Evolutionary conservation across 2,113 vertebrate genomes (phyloP).

Genomic region (Arvicanthis niloticus): DNA sequence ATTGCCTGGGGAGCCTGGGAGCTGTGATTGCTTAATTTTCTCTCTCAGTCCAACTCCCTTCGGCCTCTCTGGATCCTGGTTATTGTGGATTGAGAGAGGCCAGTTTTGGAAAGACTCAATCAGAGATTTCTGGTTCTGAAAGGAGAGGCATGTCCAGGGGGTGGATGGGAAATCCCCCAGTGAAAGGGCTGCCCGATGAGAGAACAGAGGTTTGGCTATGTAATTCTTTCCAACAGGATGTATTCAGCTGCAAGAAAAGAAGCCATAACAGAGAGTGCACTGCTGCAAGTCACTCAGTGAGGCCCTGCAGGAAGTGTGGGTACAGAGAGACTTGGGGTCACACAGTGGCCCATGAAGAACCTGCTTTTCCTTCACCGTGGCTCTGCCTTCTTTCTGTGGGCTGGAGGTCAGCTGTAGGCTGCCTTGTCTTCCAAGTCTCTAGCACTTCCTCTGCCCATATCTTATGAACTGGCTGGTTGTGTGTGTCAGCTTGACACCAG

Average conservation of each 20-base stretch:
- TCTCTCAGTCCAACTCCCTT: not conserved
- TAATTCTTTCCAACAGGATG: not conserved
- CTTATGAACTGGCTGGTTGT: no score
- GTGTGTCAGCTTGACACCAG: no score
- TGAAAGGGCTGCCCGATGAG: not conserved
- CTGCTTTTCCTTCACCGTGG: not conserved
- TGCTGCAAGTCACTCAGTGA: not conserved
- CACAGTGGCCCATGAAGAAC: not conserved
- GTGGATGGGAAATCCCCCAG: not conserved
- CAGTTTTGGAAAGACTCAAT: not conserved
- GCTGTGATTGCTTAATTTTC: not conserved
- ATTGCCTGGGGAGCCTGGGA: not conserved
- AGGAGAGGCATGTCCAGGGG: not conserved
- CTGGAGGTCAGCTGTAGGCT: not conserved
- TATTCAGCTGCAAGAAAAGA: not conserved
- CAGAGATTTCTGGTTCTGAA: not conserved
- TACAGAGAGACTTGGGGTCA: not conserved
- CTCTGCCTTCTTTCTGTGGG: not conserved
- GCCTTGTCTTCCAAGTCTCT: rapidly evolving
- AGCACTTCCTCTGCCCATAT: not conserved
- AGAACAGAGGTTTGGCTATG: not conserved
- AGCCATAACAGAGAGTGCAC: rapidly evolving
- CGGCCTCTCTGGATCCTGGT: not conserved
- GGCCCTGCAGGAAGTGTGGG: not conserved
- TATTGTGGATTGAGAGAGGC: not conserved